Conservation (phyloP, 2,797 vertebrate species). For the Bradypodion ventrale region DNA sequence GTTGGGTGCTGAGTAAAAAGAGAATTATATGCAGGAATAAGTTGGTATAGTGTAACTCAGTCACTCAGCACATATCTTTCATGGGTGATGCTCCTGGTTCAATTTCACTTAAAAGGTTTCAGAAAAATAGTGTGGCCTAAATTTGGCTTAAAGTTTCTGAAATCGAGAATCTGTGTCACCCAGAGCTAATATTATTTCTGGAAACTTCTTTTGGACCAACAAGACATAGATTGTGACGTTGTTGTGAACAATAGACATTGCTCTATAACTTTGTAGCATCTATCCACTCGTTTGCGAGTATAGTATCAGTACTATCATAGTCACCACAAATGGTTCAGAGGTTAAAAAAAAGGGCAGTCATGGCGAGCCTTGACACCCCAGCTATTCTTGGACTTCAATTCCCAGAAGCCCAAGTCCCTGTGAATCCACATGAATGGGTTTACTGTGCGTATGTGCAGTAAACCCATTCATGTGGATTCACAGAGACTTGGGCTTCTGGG, state of each 20-base stretch:
- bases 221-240: background rate
- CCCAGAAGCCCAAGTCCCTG: no score
- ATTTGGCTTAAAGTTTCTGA: background rate
- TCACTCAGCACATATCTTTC: no score
- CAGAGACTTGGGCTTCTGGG: no score
- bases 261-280: slow-evolving; percentile 11
- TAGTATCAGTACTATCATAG: slow-evolving; percentile 7
- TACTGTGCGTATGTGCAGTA: no score
- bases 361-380: no score
- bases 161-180: background rate
- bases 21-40: no score
- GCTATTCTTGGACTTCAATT: no score
- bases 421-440: no score
- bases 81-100: background rate
- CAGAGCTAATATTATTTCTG: background rate
- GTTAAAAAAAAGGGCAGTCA: accelerated
- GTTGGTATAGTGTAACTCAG: no score
- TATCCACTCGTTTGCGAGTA: background rate
- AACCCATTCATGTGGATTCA: no score
- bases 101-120: background rate
- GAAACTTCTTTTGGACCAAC: background rate
- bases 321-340: background rate
- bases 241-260: background rate
- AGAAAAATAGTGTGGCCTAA: background rate
- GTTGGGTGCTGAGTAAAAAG: no score